Conservation (phyloP, 2,113 vertebrate species). For the Tyto alba region DNA sequence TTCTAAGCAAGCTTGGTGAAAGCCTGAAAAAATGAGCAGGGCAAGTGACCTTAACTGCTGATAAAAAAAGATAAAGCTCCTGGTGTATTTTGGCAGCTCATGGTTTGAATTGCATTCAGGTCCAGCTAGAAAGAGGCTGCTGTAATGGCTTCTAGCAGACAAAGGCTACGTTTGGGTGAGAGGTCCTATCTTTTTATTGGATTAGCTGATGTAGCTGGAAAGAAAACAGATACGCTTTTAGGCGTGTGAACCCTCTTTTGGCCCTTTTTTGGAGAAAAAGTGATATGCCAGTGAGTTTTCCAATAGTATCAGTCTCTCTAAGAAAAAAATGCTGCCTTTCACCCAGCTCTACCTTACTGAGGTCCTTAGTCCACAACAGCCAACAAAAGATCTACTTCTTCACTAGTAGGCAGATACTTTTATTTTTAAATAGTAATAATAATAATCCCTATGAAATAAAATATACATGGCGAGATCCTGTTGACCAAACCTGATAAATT, state of each 20-base stretch:
- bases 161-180: not conserved
- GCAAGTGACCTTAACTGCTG: not conserved
- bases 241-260: not conserved
- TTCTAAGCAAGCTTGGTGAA: not conserved
- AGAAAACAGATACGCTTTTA: not conserved
- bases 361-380: not conserved
- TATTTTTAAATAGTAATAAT: not conserved
- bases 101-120: not conserved
- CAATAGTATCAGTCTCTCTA: not conserved
- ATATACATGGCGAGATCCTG: not conserved
- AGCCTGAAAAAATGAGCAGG: not conserved
- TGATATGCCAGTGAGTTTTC: not conserved
- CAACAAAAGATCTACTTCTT: not conserved
- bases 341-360: not conserved
- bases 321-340: not conserved
- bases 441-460: not conserved
- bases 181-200: not conserved
- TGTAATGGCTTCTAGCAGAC: not conserved
- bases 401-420: not conserved
- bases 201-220: not conserved
- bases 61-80: not conserved
- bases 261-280: not conserved
- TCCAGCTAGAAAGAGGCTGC: not conserved
- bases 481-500: not conserved
- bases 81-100: not conserved